Evolutionary conservation across 1,140 invertebrate genomes (phyloP).

Genomic region (Laupala kohalensis): DNA sequence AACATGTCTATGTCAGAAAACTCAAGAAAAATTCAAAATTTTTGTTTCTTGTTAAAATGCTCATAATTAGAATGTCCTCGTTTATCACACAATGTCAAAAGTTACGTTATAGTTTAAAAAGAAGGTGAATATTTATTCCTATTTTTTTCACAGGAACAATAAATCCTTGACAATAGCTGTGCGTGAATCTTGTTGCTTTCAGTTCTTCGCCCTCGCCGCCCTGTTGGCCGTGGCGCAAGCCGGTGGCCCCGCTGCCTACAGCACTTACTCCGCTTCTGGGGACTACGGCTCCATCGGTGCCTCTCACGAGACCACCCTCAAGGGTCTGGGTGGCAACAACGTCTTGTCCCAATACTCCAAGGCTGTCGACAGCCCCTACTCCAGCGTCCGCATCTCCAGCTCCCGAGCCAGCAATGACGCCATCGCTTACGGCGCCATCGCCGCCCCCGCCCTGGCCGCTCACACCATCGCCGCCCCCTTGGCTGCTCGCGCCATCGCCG

Average conservation of each 20-base stretch:
- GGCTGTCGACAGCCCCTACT: conserved; percentile 46
- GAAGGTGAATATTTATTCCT: too few relatives aligned
- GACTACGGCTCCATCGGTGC: conserved; percentile 30
- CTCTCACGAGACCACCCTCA: conserved; percentile 38
- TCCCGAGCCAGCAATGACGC: conserved; percentile 44
- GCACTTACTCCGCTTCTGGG: conserved; percentile 23
- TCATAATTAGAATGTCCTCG: too few relatives aligned
- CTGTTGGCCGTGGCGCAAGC: conserved; percentile 29
- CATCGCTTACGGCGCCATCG: conserved; percentile 27
- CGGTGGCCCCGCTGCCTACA: conserved; percentile 29
- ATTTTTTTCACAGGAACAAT: too few relatives aligned
- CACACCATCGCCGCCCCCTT: conserved; percentile 11
- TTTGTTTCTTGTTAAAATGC: too few relatives aligned
- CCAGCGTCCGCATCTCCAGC: conserved; percentile 44
- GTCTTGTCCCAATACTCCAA: conserved; percentile 44
- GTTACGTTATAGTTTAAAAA: too few relatives aligned
- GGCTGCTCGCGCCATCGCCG: conserved; percentile 11
- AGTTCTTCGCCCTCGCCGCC: conserved; percentile 32
- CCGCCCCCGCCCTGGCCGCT: conserved; percentile 18
- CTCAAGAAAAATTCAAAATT: too few relatives aligned
- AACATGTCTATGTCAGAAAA: too few relatives aligned
- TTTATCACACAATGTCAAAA: too few relatives aligned
- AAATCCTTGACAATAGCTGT: not conserved
- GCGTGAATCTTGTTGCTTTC: conserved; percentile 2
- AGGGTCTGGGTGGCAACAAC: conserved; percentile 38